Evolutionary conservation across 2,113 vertebrate genomes (phyloP).

Genomic region (Furnarius figulus): DNA sequence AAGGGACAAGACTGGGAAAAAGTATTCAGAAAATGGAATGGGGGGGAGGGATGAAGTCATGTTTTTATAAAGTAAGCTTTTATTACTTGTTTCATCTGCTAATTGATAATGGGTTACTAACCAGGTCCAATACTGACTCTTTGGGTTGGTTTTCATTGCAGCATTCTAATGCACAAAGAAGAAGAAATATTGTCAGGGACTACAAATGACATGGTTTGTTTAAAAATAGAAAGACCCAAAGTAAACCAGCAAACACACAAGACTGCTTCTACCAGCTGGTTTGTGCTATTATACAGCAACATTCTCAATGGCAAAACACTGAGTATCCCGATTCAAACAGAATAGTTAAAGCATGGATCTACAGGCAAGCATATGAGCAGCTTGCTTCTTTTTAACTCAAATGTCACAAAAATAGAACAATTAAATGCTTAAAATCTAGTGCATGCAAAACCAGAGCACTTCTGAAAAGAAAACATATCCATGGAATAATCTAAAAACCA

Average conservation of each 20-base stretch:
- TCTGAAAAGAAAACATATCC: neutral
- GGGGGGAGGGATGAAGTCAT: accelerated
- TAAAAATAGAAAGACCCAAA: neutral
- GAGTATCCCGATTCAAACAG: neutral
- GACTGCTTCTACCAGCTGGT: neutral
- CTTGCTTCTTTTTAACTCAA: neutral
- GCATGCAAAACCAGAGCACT: neutral
- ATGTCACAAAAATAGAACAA: neutral
- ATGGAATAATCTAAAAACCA: neutral
- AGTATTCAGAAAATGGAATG: neutral
- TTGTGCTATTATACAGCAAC: neutral
- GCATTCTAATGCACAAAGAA: neutral
- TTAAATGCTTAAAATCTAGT: neutral
- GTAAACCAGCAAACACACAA: neutral
- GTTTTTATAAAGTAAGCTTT: neutral
- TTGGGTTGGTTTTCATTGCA: neutral
- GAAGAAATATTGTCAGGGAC: neutral
- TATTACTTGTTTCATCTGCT: neutral
- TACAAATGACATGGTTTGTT: neutral
- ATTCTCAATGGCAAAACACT: neutral
- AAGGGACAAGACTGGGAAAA: neutral
- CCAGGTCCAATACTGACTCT: accelerated
- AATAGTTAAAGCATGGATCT: neutral
- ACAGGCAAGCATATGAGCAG: neutral
- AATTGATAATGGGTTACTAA: neutral